Conservation (phyloP, 2,888 invertebrate species). For the Caradrina kadenii region DNA sequence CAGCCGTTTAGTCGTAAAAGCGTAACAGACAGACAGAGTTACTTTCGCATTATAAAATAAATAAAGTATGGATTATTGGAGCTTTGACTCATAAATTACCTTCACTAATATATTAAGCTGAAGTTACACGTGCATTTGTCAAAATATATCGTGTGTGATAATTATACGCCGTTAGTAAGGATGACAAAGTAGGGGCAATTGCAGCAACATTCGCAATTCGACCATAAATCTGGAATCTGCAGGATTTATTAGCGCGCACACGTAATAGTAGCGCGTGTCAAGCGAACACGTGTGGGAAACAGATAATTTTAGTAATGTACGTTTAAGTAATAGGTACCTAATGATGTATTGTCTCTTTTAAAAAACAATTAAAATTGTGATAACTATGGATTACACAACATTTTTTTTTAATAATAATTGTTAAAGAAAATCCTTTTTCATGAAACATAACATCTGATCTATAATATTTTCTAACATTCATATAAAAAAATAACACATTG, state of each 20-base stretch:
- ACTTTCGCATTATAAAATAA: too few species aligned
- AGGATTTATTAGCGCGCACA: slow-evolving; percentile 48
- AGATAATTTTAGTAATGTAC: background rate
- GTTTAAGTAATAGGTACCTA: too few species aligned
- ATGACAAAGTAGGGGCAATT: slow-evolving; percentile 43
- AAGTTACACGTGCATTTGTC: slow-evolving; percentile 43
- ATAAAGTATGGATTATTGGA: background rate
- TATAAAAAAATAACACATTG: too few species aligned
- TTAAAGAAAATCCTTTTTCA: too few species aligned
- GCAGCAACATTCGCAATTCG: slow-evolving; percentile 35
- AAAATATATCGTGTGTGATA: slow-evolving; percentile 54
- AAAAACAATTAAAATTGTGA: background rate
- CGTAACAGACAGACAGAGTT: too few species aligned
- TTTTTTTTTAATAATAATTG: too few species aligned
- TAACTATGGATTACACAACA: too few species aligned
- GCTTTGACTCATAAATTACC: slow-evolving; percentile 33
- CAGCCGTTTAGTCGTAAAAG: too few species aligned
- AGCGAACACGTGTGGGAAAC: background rate
- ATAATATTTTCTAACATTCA: too few species aligned
- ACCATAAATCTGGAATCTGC: slow-evolving; percentile 41
- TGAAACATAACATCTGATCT: too few species aligned
- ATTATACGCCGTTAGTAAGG: slow-evolving; percentile 36
- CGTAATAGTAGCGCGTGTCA: slow-evolving; percentile 28
- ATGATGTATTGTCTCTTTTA: background rate
- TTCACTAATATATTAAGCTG: slow-evolving; percentile 25